Base-by-base conservation (phyloP, 2,797 vertebrate genomes). In the Meriones psammophilus region DNA sequence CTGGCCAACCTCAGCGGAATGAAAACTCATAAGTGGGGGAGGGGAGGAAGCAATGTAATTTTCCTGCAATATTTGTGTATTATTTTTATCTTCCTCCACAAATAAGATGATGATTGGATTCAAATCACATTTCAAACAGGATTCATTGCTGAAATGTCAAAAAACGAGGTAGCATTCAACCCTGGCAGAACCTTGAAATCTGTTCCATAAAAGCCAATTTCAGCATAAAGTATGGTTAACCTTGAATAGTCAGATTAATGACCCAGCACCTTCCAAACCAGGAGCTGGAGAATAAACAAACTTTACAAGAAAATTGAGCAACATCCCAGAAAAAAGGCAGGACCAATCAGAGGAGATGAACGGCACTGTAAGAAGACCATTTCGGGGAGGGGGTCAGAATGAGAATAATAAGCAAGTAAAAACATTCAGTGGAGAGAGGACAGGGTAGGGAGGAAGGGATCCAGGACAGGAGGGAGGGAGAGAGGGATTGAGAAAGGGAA, bases 91-190 rank as follows among this genome's bases (percentile, higher is more conserved):
- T 97, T 95, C 91, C 88, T 97, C 87, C 83, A 95, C 81, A 98
- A 98, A 96, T 58, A 97, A 74, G 89, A 97, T 1, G 62, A 97
- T 9, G 9, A 97, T 89, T 95, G 96, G 91, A 98, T 95, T 98
- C 95, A 97, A 80, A 98, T 97, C 92, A 96, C 89, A 95, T 94
- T 96, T 94, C 97, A 96, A 97, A 97, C 92, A 97, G 97, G 97
- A 98, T 97, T 96, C 98, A 96, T 92, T 96, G 97, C 97, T 95
- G 96, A 98, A 98, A 98, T 97, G 98, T 98, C 98, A 98, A 95
- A 98, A 86, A 97, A 92, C 69, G 97, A 98, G 74, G 93, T 83
- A 98, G 97, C 78, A 84, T 77, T 94, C 96, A 97, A 94, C 85
- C 95, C 92, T 97, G 96, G 96, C 96, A 96, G 97, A 98, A 95